These are phyloP conservation scores for Paratrypauchen microcephalus DNA, from an alignment of 2,797 vertebrate species.

Conservation along the genomic window DNA sequence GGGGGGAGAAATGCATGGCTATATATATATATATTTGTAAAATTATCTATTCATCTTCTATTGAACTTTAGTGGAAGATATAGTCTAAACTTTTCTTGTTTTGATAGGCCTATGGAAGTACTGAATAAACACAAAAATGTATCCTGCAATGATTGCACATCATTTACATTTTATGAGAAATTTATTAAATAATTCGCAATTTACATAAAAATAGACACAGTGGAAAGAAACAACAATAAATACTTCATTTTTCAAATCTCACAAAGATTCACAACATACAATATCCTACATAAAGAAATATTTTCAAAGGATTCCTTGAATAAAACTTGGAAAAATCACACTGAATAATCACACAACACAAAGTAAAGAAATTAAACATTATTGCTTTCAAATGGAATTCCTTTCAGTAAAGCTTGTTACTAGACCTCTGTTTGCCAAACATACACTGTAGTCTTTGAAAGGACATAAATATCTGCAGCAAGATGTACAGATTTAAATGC, in stretches of 20 bases:
- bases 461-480: slow-evolving; percentile 54
- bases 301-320: slow-evolving; percentile 52
- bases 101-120: neutral
- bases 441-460: slow-evolving; percentile 20
- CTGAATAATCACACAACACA: slow-evolving; percentile 66
- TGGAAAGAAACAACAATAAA: slow-evolving; percentile 84
- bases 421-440: slow-evolving; percentile 9
- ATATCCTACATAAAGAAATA: slow-evolving; percentile 79
- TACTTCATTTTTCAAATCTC: slow-evolving; percentile 88
- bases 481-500: slow-evolving; percentile 37
- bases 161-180: slow-evolving; percentile 88
- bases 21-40: neutral
- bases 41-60: neutral
- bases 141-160: slow-evolving; percentile 3
- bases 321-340: slow-evolving; percentile 41
- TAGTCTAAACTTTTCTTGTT: too few species aligned
- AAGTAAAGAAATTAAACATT: slow-evolving; percentile 87
- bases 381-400: slow-evolving; percentile 80
- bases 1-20: neutral
- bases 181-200: slow-evolving; percentile 94
- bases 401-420: slow-evolving; percentile 58
- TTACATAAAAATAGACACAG: slow-evolving; percentile 93
- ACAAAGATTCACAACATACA: slow-evolving; percentile 89
- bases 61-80: neutral
- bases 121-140: neutral